A percentile compares a stretch with the other conserved stretches of the same genome.
phyloP scores from a whole-genome alignment of 23 tunicate species.

The Botrylloides violaceus region DNA sequence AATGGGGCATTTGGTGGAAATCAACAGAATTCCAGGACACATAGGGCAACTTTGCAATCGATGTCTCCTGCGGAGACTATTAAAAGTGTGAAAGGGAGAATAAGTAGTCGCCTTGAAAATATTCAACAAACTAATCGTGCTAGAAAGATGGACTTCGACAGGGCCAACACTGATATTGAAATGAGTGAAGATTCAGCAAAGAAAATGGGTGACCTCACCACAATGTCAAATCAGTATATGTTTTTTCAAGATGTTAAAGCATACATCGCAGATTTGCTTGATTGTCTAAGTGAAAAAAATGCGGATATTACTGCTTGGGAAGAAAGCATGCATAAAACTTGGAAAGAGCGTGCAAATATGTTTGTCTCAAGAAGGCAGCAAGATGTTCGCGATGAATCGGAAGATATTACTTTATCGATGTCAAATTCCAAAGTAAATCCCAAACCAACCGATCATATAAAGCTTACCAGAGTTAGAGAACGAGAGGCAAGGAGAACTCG shows the following conservation, averaged over 20 bases:
- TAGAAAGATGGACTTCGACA: slow-evolving; percentile 35
- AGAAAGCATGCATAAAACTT: slow-evolving; percentile 27
- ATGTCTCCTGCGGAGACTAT: slow-evolving; percentile 14
- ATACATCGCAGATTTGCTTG: slow-evolving; percentile 58
- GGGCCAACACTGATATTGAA: slow-evolving; percentile 30
- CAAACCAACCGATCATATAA: slow-evolving; percentile 9
- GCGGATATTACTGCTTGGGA: slow-evolving; percentile 44
- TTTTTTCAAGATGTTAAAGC: slow-evolving; percentile 80
- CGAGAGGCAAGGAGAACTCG: slow-evolving; percentile 78
- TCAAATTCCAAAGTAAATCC: neutral
- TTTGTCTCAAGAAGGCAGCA: slow-evolving; percentile 28
- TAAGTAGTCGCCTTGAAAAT: slow-evolving; percentile 24
- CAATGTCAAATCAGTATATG: slow-evolving; percentile 44
- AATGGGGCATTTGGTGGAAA: neutral
- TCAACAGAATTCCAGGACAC: neutral
- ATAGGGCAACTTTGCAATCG: neutral
- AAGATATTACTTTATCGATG: slow-evolving; percentile 15
- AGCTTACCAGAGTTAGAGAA: slow-evolving; percentile 44
- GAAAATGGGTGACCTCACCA: slow-evolving; percentile 35
- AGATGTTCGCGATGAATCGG: slow-evolving; percentile 77
- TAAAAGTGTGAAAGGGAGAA: slow-evolving; percentile 32
- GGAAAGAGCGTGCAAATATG: slow-evolving; percentile 42
- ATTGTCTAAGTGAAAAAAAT: slow-evolving; percentile 63
- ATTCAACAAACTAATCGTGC: slow-evolving; percentile 16
- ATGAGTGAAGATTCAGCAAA: slow-evolving; percentile 61